These are phyloP conservation scores for Nipponacmea schrenckii DNA, from an alignment of 2,888 invertebrate species.

Conservation along the genomic window DNA sequence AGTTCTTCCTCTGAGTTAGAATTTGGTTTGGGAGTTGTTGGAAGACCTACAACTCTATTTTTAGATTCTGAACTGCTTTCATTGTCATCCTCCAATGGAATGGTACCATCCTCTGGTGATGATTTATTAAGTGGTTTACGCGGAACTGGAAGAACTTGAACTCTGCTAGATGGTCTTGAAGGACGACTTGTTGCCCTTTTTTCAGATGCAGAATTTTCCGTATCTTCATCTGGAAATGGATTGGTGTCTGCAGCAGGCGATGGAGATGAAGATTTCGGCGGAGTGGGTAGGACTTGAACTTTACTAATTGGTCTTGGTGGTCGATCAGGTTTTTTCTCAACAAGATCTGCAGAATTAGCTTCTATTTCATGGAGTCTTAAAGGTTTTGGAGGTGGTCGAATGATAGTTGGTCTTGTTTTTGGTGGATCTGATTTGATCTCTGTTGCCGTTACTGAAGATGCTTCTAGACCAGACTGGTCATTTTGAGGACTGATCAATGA, in stretches of 20 bases:
- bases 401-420: conserved; percentile 45
- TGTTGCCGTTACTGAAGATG: neutral
- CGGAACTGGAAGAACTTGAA: neutral
- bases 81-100: neutral
- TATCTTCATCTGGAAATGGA: neutral
- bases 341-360: neutral
- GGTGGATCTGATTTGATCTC: neutral
- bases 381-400: conserved; percentile 34
- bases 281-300: neutral
- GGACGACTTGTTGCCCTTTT: neutral
- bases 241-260: neutral
- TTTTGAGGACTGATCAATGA: conserved; percentile 12
- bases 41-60: neutral
- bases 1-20: too few species aligned
- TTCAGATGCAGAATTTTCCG: neutral
- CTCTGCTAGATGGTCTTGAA: neutral
- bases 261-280: conserved; percentile 14
- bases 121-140: conserved; percentile 21
- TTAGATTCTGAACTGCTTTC: neutral
- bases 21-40: neutral
- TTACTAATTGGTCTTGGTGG: neutral
- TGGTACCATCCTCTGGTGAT: conserved; percentile 5
- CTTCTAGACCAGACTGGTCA: conserved; percentile 21
- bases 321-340: neutral
- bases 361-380: conserved; percentile 2